A percentile compares a stretch with the other conserved stretches of the same genome.
phyloP scores from a whole-genome alignment of 2,888 invertebrate species.

The Trichopoda pennipes region DNA sequence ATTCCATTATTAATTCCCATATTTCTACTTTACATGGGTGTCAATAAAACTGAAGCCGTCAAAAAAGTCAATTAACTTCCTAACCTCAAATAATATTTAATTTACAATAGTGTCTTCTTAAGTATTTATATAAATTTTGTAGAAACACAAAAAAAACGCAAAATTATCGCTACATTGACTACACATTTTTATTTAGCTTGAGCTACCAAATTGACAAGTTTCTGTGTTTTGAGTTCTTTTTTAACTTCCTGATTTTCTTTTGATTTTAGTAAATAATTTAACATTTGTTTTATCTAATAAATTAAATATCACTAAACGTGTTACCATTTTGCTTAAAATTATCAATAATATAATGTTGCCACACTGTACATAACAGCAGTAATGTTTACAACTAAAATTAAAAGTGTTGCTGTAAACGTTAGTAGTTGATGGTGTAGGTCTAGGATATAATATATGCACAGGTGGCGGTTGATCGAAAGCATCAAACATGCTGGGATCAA shows the following conservation, averaged over 20 bases:
- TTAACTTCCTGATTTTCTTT: constrained; percentile 46
- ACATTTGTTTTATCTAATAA: constrained; percentile 35
- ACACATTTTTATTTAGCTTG: constrained; percentile 5
- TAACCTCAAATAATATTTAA: too few relatives aligned
- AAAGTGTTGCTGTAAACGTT: constrained; percentile 44
- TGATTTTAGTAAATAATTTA: constrained; percentile 46
- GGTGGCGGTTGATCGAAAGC: constrained; percentile 86
- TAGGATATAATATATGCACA: constrained; percentile 86
- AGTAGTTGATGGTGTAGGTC: constrained; percentile 79
- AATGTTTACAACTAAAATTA: not conserved
- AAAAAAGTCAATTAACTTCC: too few relatives aligned
- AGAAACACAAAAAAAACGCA: not conserved
- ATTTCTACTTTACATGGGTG: too few relatives aligned
- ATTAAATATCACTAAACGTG: constrained; percentile 12
- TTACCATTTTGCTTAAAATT: constrained; percentile 12
- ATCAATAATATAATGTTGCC: constrained; percentile 13
- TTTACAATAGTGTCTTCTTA: constrained; percentile 4
- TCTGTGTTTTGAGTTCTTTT: too few relatives aligned
- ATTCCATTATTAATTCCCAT: too few relatives aligned
- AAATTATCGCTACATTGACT: constrained; percentile 36
- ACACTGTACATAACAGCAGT: constrained; percentile 24
- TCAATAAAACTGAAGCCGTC: too few relatives aligned
- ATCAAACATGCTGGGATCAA: constrained; percentile 83
- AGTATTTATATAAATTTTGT: constrained; percentile 11
- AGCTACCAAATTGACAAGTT: constrained; percentile 43